phyloP scores from a whole-genome alignment of 1,140 invertebrate genomes.

The Meloidogyne hapla region DNA sequence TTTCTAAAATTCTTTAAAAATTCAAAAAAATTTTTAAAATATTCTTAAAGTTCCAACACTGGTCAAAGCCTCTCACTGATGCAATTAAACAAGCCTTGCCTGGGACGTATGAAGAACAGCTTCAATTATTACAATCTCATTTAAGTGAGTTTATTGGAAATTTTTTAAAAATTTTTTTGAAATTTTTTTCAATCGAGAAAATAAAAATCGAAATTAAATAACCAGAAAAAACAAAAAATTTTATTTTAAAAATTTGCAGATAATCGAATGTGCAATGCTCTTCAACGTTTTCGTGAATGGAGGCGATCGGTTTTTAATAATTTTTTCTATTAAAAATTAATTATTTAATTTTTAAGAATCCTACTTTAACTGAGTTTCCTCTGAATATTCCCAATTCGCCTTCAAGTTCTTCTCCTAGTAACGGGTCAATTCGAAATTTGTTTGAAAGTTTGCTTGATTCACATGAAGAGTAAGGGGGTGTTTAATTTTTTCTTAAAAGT shows the following conservation, averaged over 20 bases:
- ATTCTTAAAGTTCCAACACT: conserved; percentile 11
- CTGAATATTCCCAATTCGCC: background rate
- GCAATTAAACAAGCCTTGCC: conserved; percentile 28
- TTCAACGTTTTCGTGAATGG: conserved; percentile 26
- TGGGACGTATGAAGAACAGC: background rate
- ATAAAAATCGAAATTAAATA: too few species aligned
- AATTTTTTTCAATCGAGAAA: too few species aligned
- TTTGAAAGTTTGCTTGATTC: conserved; percentile 16
- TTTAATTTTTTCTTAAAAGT: background rate
- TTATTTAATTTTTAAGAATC: conserved; percentile 9
- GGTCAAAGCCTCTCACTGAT: conserved; percentile 26
- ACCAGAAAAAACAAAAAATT: background rate
- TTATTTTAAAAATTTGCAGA: background rate
- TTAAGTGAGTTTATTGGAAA: background rate
- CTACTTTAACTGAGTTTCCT: background rate
- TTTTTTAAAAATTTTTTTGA: background rate
- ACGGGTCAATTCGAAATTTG: background rate
- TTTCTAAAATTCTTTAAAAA: background rate
- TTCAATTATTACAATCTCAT: background rate
- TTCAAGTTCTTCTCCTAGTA: background rate
- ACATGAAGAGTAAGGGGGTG: conserved; percentile 6
- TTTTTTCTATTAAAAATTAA: background rate
- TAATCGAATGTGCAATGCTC: conserved; percentile 7
- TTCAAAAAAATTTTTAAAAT: background rate
- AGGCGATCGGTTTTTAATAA: conserved; percentile 6